phyloP scores from a whole-genome alignment of 1,140 invertebrate genomes.

The Brachionus asplanchnoidis region DNA sequence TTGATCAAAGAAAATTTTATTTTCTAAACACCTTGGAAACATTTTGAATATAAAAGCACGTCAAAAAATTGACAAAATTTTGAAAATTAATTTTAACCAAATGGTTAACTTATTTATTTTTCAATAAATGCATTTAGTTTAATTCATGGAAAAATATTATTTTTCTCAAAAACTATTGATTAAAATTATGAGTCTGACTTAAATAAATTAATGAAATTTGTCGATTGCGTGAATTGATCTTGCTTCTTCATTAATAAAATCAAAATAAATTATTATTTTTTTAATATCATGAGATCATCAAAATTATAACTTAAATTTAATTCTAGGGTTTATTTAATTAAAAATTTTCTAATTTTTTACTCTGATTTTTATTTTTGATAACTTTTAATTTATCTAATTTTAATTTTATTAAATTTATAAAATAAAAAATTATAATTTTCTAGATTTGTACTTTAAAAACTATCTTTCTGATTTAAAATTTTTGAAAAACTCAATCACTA shows the following conservation, averaged over 20 bases:
- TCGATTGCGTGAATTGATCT: neutral
- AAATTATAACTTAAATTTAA: neutral
- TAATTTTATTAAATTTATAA: too few species aligned
- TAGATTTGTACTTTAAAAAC: too few species aligned
- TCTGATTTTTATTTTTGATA: neutral
- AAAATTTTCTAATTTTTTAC: neutral
- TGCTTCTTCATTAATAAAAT: neutral
- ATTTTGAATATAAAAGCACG: neutral
- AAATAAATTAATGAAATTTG: neutral
- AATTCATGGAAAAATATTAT: neutral
- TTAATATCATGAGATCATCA: neutral
- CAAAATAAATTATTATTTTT: neutral
- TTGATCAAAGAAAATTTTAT: neutral
- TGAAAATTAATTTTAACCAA: neutral
- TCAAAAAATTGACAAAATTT: neutral
- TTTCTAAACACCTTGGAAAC: neutral
- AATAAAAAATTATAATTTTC: too few species aligned
- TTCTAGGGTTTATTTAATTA: neutral
- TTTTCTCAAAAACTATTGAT: neutral
- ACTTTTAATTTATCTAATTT: neutral
- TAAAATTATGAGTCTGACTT: neutral
- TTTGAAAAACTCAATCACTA: too few species aligned
- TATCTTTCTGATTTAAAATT: too few species aligned
- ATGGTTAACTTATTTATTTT: neutral
- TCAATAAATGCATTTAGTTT: too few species aligned